Percentiles rank a stretch among this genome's conserved stretches.
These are phyloP conservation scores for Palythoa grandiflora DNA, from an alignment of 92 coral and sea anemone species.

Conservation along the genomic window DNA sequence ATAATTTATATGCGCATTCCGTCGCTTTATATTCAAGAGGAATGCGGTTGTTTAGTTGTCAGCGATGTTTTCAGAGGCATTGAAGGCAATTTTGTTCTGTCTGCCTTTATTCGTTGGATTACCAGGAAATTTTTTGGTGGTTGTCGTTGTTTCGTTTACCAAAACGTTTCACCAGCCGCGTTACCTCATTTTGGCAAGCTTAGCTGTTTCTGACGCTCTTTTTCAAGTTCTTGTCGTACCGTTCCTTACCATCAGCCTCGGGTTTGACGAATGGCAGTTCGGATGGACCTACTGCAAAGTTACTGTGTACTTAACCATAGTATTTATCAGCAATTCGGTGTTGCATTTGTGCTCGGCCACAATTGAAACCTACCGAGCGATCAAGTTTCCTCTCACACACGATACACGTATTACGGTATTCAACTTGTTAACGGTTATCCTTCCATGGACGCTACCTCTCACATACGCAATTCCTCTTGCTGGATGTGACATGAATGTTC, in stretches of 20 bases:
- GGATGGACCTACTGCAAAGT: background rate
- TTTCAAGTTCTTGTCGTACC: slow-evolving; percentile 1
- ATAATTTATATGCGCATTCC: too few species aligned
- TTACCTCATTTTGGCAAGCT: slow-evolving; percentile 15
- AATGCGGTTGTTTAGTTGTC: background rate
- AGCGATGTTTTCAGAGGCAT: background rate
- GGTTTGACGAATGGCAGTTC: slow-evolving; percentile 5
- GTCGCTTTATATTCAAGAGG: too few species aligned
- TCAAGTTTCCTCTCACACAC: background rate
- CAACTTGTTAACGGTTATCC: background rate
- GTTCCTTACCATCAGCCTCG: slow-evolving; percentile 12
- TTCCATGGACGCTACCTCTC: slow-evolving; percentile 11
- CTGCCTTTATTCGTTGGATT: background rate
- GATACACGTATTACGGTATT: background rate
- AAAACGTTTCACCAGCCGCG: slow-evolving; percentile 1
- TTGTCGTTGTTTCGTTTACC: background rate
- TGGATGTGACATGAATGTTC: background rate
- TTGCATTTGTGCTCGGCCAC: slow-evolving; percentile 21
- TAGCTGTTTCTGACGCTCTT: slow-evolving; percentile 14
- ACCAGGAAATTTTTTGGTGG: slow-evolving; percentile 20
- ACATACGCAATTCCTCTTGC: background rate
- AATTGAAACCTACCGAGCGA: slow-evolving; percentile 1
- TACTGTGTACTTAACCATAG: background rate
- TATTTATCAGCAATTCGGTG: background rate
- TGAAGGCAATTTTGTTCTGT: background rate